Conservation (phyloP, 2,797 vertebrate species). For the Gallirallus australis region DNA sequence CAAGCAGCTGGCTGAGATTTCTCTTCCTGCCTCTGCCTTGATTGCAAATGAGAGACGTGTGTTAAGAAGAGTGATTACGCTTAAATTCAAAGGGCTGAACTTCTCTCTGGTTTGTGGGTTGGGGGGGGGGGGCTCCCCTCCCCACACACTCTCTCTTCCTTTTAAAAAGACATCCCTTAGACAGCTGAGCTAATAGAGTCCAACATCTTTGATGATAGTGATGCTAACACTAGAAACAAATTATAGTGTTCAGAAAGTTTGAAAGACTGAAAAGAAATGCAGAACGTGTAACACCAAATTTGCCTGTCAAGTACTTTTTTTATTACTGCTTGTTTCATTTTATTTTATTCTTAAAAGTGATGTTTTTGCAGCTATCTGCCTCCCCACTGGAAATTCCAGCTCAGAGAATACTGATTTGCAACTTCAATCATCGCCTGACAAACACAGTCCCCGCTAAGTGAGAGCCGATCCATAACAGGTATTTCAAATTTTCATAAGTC, state of each 20-base stretch:
- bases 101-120: conserved; percentile 2
- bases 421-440: conserved; percentile 78
- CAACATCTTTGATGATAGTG: conserved; percentile 76
- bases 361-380: conserved; percentile 77
- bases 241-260: conserved; percentile 84
- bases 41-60: conserved; percentile 25
- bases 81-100: conserved; percentile 62
- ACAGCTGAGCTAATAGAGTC: conserved; percentile 79
- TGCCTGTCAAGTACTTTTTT: conserved; percentile 81
- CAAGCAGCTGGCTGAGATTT: not conserved
- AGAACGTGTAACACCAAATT: conserved; percentile 81
- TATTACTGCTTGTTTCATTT: conserved; percentile 81
- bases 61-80: conserved; percentile 55
- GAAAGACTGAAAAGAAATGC: conserved; percentile 80
- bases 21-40: conserved; percentile 18
- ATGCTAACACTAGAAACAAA: conserved; percentile 79
- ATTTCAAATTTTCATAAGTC: conserved; percentile 83
- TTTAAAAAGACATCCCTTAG: conserved; percentile 65
- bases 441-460: conserved; percentile 70
- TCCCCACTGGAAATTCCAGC: conserved; percentile 75
- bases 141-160: not conserved
- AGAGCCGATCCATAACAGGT: conserved; percentile 78
- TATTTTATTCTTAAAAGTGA: conserved; percentile 81
- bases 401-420: conserved; percentile 77
- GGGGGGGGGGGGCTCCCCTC: too few species aligned